These are phyloP conservation scores for Sarcoramphus papa DNA, from an alignment of 2,797 vertebrate species.

Conservation along the genomic window DNA sequence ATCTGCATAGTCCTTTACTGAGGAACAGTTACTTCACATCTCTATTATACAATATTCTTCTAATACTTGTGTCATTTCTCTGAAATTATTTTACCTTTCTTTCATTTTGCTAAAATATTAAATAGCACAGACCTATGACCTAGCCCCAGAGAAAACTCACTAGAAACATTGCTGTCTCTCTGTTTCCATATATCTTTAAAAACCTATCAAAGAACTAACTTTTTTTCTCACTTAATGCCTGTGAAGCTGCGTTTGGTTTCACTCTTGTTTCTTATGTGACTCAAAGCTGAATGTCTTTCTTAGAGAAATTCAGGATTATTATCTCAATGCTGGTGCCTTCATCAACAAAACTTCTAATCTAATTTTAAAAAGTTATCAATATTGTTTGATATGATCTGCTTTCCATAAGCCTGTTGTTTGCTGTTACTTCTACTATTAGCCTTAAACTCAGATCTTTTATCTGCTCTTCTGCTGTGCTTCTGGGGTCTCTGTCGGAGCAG, in stretches of 20 bases:
- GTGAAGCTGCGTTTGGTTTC: not conserved
- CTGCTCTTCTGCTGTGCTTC: not conserved
- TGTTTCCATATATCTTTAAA: not conserved
- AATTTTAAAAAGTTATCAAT: not conserved
- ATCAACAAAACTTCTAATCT: not conserved
- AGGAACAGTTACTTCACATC: not conserved
- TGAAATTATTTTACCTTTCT: not conserved
- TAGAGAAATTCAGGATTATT: not conserved
- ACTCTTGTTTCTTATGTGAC: not conserved
- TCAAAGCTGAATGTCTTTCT: not conserved
- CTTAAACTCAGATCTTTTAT: not conserved
- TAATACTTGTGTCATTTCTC: not conserved
- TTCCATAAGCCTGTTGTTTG: not conserved
- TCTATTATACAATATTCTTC: not conserved
- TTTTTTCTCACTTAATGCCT: not conserved
- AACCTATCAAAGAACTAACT: not conserved
- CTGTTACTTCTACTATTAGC: not conserved
- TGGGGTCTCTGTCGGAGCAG: not conserved
- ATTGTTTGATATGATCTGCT: not conserved
- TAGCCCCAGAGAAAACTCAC: not conserved
- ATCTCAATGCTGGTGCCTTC: not conserved
- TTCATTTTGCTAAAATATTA: not conserved
- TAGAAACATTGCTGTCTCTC: not conserved
- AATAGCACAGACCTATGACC: not conserved
- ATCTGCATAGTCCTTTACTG: not conserved